Evolutionary conservation across 2,113 vertebrate genomes (phyloP).

Genomic region (Merops nubicus): DNA sequence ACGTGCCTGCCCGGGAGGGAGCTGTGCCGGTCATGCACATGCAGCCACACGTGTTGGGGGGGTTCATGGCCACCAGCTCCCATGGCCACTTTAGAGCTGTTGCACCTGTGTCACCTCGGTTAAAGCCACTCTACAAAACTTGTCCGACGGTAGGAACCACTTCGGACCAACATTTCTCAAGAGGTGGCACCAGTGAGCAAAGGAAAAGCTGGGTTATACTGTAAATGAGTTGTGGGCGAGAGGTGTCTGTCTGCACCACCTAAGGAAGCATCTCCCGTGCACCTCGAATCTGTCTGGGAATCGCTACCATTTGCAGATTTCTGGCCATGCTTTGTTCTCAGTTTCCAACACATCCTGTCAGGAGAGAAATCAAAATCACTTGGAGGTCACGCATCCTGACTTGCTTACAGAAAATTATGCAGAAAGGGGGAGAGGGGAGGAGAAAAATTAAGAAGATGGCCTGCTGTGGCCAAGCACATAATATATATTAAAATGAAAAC

Average conservation of each 20-base stretch:
- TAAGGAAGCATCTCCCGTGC: fast-evolving
- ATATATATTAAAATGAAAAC: not conserved
- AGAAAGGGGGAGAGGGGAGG: not conserved
- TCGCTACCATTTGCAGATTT: not conserved
- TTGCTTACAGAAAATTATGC: conserved; percentile 7
- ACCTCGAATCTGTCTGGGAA: not conserved
- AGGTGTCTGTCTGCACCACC: not conserved
- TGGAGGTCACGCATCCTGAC: no score
- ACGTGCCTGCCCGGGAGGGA: not conserved
- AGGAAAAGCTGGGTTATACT: not conserved
- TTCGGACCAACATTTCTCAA: not conserved
- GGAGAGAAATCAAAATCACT: not conserved
- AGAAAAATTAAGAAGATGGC: not conserved
- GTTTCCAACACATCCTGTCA: not conserved
- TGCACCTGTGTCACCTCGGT: not conserved
- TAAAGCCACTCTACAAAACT: not conserved
- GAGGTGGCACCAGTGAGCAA: not conserved
- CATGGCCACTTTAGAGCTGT: not conserved
- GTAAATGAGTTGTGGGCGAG: not conserved
- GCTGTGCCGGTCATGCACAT: not conserved
- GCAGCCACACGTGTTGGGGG: fast-evolving
- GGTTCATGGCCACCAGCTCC: not conserved
- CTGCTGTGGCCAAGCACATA: not conserved
- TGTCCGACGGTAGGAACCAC: not conserved
- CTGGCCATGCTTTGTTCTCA: not conserved